Evolutionary conservation across 1,140 invertebrate genomes (phyloP).

Genomic region (Drosophila mojavensis): DNA sequence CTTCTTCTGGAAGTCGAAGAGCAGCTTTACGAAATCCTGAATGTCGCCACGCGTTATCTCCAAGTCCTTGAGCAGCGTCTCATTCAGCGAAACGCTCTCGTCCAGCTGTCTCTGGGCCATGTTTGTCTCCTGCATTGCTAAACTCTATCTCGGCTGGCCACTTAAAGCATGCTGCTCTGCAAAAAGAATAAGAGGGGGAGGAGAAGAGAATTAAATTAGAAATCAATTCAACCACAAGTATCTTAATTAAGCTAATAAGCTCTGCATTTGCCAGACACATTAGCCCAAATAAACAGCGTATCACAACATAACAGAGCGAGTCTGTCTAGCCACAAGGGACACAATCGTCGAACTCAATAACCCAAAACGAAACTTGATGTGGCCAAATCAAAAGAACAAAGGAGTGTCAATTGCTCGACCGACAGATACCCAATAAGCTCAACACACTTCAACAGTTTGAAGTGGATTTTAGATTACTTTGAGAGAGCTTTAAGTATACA

Average conservation of each 20-base stretch:
- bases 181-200: background rate
- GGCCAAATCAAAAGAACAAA: background rate
- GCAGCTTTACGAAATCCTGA: conserved; percentile 51
- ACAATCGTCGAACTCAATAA: background rate
- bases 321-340: background rate
- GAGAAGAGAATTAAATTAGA: background rate
- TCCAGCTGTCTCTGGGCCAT: conserved; percentile 32
- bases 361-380: background rate
- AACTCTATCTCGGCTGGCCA: background rate
- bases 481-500: too few relatives aligned
- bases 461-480: too few relatives aligned
- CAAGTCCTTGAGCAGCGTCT: conserved; percentile 40
- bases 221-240: background rate
- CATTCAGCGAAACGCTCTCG: conserved; percentile 31
- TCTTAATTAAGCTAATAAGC: conserved; percentile 5
- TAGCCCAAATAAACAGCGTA: conserved; percentile 5
- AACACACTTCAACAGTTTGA: too few relatives aligned
- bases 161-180: conserved; percentile 25
- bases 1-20: conserved; percentile 48
- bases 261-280: background rate
- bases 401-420: background rate
- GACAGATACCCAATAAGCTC: too few relatives aligned
- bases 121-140: conserved; percentile 53
- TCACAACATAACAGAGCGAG: background rate
- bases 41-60: conserved; percentile 50